Conservation (phyloP, 2,113 vertebrate genomes). For the Puffinus mauretanicus region DNA sequence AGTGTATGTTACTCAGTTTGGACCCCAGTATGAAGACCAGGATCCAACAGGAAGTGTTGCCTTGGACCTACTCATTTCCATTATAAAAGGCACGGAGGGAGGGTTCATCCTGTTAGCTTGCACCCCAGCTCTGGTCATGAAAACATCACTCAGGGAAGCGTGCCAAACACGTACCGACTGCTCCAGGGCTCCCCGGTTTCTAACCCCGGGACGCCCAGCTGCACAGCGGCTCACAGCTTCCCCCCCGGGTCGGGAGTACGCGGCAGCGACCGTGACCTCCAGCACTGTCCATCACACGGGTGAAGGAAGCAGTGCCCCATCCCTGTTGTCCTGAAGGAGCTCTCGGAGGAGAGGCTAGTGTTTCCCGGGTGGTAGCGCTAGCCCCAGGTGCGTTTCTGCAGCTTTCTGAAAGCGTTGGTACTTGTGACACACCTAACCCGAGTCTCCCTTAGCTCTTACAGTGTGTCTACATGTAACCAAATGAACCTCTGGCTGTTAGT, state of each 20-base stretch:
- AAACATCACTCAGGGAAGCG: not conserved
- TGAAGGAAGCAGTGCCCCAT: not conserved
- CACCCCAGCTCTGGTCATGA: not conserved
- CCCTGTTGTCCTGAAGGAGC: not conserved
- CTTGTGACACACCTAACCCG: not conserved
- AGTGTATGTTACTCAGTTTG: not conserved
- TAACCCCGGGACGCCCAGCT: not conserved
- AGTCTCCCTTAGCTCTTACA: not conserved
- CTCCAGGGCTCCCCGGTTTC: not conserved
- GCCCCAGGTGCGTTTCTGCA: not conserved
- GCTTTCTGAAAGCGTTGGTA: not conserved
- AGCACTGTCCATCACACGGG: not conserved
- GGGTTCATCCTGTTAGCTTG: not conserved
- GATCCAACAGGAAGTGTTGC: not conserved
- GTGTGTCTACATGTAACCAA: rapidly evolving
- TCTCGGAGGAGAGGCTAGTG: not conserved
- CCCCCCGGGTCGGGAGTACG: rapidly evolving
- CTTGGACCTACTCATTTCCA: not conserved
- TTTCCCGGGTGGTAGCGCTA: not conserved
- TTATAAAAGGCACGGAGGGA: slow-evolving; percentile 8
- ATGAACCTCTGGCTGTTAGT: not conserved
- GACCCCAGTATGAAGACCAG: not conserved
- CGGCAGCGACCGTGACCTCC: not conserved
- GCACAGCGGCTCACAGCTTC: not conserved
- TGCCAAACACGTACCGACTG: rapidly evolving